Evolutionary conservation across 2,888 invertebrate species (phyloP).

Genomic region (Tinea pellionella): DNA sequence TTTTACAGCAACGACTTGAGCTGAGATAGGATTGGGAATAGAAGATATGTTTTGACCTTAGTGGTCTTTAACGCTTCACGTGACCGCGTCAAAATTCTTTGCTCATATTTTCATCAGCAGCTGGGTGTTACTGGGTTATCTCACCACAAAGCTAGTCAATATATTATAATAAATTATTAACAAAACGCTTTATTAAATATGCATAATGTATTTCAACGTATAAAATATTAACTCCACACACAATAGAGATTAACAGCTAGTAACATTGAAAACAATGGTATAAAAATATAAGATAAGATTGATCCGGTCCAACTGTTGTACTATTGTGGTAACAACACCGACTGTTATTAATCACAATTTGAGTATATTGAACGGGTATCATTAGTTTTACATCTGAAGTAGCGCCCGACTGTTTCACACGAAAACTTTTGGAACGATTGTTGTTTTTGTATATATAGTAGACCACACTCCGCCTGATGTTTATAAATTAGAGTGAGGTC

Average conservation of each 20-base stretch:
- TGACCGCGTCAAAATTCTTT: too few relatives aligned
- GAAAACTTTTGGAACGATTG: neutral
- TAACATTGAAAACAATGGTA: neutral
- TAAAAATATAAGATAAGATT: constrained; percentile 16
- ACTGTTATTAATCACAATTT: constrained; percentile 59
- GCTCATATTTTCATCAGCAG: too few relatives aligned
- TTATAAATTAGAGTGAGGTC: too few relatives aligned
- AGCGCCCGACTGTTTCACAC: constrained; percentile 41
- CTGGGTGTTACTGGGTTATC: too few relatives aligned
- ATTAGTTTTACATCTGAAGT: constrained; percentile 40
- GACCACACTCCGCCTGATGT: neutral
- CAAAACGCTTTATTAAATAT: neutral
- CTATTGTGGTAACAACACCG: constrained; percentile 28
- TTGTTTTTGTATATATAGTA: neutral
- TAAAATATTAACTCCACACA: neutral
- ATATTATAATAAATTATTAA: too few relatives aligned
- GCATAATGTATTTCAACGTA: neutral
- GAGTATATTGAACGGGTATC: constrained; percentile 54
- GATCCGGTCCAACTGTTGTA: constrained; percentile 16
- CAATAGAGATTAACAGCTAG: constrained; percentile 6
- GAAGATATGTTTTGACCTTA: too few relatives aligned
- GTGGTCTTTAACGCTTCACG: too few relatives aligned
- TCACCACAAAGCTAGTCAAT: too few relatives aligned
- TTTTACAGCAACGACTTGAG: too few relatives aligned
- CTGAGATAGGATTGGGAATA: too few relatives aligned